These are phyloP conservation scores for Mormyrops boulengeri DNA, from an alignment of 2,797 vertebrate species.

Conservation along the genomic window DNA sequence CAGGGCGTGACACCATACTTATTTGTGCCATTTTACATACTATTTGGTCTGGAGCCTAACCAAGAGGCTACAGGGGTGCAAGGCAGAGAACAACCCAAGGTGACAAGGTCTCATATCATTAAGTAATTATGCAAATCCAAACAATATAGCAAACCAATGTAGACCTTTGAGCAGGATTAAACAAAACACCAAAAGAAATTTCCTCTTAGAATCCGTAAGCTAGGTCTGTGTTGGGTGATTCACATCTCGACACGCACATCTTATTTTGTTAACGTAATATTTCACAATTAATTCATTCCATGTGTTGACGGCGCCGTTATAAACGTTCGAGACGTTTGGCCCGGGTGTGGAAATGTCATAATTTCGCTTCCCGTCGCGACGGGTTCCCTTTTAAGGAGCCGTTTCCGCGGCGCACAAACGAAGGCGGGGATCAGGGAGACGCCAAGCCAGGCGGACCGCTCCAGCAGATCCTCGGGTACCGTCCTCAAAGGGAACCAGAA, in stretches of 20 bases:
- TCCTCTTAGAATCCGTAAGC: neutral
- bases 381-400: slow-evolving; percentile 24
- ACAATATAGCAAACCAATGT: neutral
- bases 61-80: neutral
- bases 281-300: neutral
- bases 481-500: neutral
- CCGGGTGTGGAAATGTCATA: slow-evolving; percentile 22
- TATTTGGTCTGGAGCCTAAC: neutral
- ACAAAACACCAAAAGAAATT: neutral
- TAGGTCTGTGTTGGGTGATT: neutral
- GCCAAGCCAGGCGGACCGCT: neutral
- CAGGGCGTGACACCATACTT: neutral
- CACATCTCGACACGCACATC: neutral
- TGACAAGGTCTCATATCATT: neutral
- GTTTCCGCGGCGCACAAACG: neutral
- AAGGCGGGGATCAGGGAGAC: slow-evolving; percentile 23
- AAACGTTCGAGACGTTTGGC: neutral
- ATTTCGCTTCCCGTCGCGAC: slow-evolving; percentile 37
- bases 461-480: neutral
- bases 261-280: neutral
- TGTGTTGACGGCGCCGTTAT: neutral
- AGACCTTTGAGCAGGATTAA: neutral
- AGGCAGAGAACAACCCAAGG: neutral
- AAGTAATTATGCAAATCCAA: neutral
- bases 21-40: neutral